Percentiles rank a stretch among this genome's conserved stretches.
These are phyloP conservation scores for Saxicola maurus DNA, from an alignment of 2,797 vertebrate species.

Conservation along the genomic window DNA sequence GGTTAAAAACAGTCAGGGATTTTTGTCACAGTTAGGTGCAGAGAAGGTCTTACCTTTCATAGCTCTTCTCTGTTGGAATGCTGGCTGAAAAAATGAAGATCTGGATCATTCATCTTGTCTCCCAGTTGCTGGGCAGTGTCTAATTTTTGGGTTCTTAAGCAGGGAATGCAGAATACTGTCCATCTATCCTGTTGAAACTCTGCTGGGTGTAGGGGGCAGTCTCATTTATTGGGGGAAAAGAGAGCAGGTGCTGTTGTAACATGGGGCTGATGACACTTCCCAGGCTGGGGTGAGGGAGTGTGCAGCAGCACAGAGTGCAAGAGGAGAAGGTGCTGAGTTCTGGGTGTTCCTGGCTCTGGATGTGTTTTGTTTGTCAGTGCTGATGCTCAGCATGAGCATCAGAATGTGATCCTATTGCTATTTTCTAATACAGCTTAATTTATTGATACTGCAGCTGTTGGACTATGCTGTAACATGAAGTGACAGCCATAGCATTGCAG, in stretches of 20 bases:
- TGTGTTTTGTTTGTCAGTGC: background rate
- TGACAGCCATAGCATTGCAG: slow-evolving; percentile 37
- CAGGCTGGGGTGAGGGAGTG: background rate
- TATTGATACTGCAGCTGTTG: slow-evolving; percentile 23
- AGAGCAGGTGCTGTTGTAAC: background rate
- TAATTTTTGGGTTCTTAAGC: background rate
- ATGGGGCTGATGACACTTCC: background rate
- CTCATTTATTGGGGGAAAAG: background rate
- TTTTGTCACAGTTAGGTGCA: background rate
- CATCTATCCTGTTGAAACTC: background rate
- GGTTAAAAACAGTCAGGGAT: background rate
- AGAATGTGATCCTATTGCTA: background rate
- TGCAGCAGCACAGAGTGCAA: background rate
- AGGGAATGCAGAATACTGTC: background rate
- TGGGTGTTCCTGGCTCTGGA: background rate
- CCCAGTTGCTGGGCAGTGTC: background rate
- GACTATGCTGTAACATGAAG: background rate
- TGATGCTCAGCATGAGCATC: background rate
- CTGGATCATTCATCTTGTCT: background rate
- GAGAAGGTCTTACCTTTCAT: background rate
- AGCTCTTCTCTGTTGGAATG: background rate
- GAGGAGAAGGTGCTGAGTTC: background rate
- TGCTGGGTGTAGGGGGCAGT: background rate
- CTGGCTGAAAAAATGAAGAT: background rate
- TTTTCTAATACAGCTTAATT: slow-evolving; percentile 25